These are phyloP conservation scores for Lepidurus couesii DNA, from an alignment of 1,140 invertebrate genomes.

Conservation along the genomic window DNA sequence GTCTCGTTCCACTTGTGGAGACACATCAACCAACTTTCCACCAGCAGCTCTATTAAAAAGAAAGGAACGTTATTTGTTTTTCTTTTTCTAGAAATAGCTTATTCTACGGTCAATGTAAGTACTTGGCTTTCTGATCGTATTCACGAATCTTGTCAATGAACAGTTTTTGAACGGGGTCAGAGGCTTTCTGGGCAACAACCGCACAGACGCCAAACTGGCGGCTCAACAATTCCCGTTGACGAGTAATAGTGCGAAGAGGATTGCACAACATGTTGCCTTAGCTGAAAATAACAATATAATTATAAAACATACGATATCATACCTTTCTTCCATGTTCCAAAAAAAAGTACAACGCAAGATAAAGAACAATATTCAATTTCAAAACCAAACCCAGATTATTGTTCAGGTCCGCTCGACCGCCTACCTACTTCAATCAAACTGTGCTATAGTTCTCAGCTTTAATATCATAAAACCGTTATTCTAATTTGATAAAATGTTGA, in stretches of 20 bases:
- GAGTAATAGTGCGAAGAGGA: slow-evolving; percentile 5
- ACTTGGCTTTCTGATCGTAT: slow-evolving; percentile 71
- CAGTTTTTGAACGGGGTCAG: slow-evolving; percentile 86
- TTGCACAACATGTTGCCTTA: not conserved
- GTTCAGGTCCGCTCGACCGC: too few species aligned
- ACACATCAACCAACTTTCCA: slow-evolving; percentile 74
- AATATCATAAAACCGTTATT: too few species aligned
- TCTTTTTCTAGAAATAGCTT: not conserved
- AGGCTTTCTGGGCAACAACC: slow-evolving; percentile 55
- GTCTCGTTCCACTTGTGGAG: slow-evolving; percentile 66
- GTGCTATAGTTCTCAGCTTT: too few species aligned
- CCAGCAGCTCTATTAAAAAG: slow-evolving; percentile 47
- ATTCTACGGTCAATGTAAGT: slow-evolving; percentile 42
- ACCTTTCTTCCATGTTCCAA: not conserved
- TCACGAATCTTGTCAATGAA: slow-evolving; percentile 89
- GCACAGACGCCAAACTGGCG: slow-evolving; percentile 37
- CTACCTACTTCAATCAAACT: too few species aligned
- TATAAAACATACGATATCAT: not conserved
- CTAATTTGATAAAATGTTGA: not conserved
- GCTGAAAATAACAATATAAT: not conserved
- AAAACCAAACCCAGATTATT: too few species aligned
- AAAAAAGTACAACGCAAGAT: too few species aligned
- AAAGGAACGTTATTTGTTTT: not conserved
- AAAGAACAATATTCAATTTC: too few species aligned
- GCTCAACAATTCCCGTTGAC: slow-evolving; percentile 21